Base-by-base conservation (phyloP, 2,113 vertebrate genomes). In the Alethe castanea region DNA sequence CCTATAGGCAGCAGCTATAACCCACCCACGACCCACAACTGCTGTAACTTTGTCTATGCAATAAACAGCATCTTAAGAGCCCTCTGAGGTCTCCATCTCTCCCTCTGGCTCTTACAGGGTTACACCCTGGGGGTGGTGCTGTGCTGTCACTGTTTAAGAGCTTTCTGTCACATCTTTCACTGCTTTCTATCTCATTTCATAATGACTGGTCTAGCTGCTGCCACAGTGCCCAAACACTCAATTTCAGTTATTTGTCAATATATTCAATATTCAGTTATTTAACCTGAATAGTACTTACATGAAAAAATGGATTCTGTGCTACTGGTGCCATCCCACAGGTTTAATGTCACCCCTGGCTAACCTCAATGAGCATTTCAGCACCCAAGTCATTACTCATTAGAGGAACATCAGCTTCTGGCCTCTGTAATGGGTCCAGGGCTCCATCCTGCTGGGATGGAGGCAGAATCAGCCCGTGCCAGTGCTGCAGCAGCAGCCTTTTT, bases 401-500 rank as follows among this genome's bases (percentile, higher is more conserved):
- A 74, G 88, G 92, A 97, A 14, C 36, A 44, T 53, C 54, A 25
- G 35, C 33, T 78, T 64, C 62, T 94, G 33, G 31, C 60, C 81
- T 52, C 64, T 5, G 1, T 29, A 56, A 61, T 9, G 20, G 71
- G 64, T 62, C 35, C 69, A 60, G 28, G 25, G n/a, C 60, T 44
- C 77, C 62, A 54, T 47, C 70, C 70, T 18, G 54, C 71, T n/a
- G 59, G 3, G 50, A 8, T 4, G 23, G 60, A 71, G 56, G 20
- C 79, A 50, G 44, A 60, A 84, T 57, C 24, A 31, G 60, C 65
- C n/a, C 3, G 0, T 8, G 24, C 36, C 57, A 40, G 31, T 1
- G 6, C 70, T 31, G 45, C 82, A 62, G 67, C 9, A 0, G 83
- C 65, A 22, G 45, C 67, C 26, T 56, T 36, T 57, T 70, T 2